phyloP scores from a whole-genome alignment of 2,797 vertebrate genomes.

The Argya squamiceps region DNA sequence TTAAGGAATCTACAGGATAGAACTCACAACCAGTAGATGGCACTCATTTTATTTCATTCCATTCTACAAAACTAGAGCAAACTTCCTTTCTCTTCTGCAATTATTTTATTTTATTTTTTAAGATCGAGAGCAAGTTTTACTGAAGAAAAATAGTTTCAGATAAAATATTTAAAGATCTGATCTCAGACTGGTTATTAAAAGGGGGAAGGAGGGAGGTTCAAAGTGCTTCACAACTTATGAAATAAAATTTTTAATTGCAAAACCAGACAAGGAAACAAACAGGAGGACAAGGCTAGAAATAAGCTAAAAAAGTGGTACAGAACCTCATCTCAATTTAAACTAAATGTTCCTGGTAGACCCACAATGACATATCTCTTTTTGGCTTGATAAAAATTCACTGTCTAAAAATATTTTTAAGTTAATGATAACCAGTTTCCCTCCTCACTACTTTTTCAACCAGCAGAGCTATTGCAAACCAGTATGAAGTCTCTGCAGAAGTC shows the following conservation, averaged over 20 bases:
- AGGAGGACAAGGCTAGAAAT: background rate
- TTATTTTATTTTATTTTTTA: background rate
- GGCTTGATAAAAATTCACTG: background rate
- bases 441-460: background rate
- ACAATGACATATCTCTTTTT: background rate
- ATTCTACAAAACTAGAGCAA: background rate
- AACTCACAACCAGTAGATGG: slow-evolving; percentile 63
- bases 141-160: background rate
- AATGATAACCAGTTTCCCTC: background rate
- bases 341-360: background rate
- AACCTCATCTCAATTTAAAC: background rate
- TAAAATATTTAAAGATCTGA: background rate
- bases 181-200: background rate
- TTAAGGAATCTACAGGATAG: slow-evolving; percentile 1
- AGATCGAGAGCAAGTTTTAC: background rate
- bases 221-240: background rate
- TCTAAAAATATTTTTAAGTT: background rate
- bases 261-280: background rate
- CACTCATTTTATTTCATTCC: slow-evolving; percentile 63
- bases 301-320: background rate
- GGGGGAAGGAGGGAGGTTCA: background rate
- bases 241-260: background rate
- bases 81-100: background rate
- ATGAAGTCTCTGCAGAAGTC: background rate
- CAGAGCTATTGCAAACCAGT: background rate